These are phyloP conservation scores for Kradibia gibbosae DNA, from an alignment of 1,140 invertebrate species.

Conservation along the genomic window DNA sequence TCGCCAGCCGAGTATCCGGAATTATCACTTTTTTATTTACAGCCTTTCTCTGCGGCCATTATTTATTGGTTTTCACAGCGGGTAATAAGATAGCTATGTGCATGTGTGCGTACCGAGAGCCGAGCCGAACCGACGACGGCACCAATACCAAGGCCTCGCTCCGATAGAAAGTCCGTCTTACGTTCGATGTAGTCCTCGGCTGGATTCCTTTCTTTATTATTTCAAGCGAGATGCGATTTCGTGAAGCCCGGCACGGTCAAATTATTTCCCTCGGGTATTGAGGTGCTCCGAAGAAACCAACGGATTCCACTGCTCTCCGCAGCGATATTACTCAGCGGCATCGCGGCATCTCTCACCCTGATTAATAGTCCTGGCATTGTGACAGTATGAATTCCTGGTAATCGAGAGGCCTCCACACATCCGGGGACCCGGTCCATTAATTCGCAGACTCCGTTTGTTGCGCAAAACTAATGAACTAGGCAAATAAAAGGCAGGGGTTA, in stretches of 20 bases:
- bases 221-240: background rate
- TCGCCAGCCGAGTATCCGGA: background rate
- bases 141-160: background rate
- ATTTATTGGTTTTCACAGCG: constrained; percentile 6
- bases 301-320: too few relatives aligned
- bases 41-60: background rate
- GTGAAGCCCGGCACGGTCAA: background rate
- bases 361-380: too few relatives aligned
- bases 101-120: background rate
- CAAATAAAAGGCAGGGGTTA: background rate
- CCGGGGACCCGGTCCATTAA: background rate
- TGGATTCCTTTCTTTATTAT: background rate
- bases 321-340: too few relatives aligned
- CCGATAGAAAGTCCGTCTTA: background rate
- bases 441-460: background rate
- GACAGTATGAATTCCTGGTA: too few relatives aligned
- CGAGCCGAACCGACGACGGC: background rate
- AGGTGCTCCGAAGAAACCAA: too few relatives aligned
- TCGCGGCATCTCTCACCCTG: too few relatives aligned
- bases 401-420: too few relatives aligned
- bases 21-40: constrained; percentile 21
- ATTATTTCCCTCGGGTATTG: too few relatives aligned
- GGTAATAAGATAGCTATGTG: constrained; percentile 11
- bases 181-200: background rate
- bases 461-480: background rate